Evolutionary conservation across 2,888 invertebrate species (phyloP), one percentile per base, ranked within the genome.

Genomic region (Nasonovia ribisnigri): DNA sequence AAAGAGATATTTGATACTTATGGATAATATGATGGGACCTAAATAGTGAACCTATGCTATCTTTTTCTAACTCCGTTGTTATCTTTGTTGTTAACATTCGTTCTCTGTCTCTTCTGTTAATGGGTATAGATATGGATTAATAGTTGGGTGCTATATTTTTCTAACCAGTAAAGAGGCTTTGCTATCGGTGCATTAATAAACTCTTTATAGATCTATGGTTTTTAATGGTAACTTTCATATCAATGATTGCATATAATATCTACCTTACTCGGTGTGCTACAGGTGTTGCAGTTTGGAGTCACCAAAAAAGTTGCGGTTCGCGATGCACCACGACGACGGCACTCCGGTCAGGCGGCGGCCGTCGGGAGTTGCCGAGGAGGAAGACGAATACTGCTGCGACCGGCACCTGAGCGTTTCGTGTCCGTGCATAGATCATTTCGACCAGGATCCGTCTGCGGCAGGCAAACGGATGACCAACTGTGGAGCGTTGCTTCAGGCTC

Each of bases 201-300:
- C 20, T 77, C 20, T 67, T 8, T 77, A 8, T 77, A 29, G 36
- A 36, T 20, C 36, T 36, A 8, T 36, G 20, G 20, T 36, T 36
- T 36, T 36, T 36, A 77, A 20, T 36, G 36, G 8, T 77, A 36
- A 36, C 2, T 36, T 36, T 20, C 36, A 36, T 20, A 77, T 77
- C 20, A 0, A 42, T 29, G 20, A 77, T 36, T 20, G 20, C 36
- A 36, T 77, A 48, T 48, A 1, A 16, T 24, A 36, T 16, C 16
- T 36, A 36, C n/a, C 5, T 67, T 67, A 1, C 20, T 36, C 87
- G 87, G 46, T n/a, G 48, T 43, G 3, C 16, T 36, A n/a, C 88
- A 96, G 98, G 94, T 98, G 98, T 95, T 97, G 97, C 95, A 98
- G 98, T 95, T 96, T 98, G 95, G 98, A 98, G 96, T 98, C 98